A percentile compares a stretch with the other conserved stretches of the same genome.
Evolutionary conservation across 2,113 vertebrate genomes (phyloP).

Genomic region (Perca schrenkii): DNA sequence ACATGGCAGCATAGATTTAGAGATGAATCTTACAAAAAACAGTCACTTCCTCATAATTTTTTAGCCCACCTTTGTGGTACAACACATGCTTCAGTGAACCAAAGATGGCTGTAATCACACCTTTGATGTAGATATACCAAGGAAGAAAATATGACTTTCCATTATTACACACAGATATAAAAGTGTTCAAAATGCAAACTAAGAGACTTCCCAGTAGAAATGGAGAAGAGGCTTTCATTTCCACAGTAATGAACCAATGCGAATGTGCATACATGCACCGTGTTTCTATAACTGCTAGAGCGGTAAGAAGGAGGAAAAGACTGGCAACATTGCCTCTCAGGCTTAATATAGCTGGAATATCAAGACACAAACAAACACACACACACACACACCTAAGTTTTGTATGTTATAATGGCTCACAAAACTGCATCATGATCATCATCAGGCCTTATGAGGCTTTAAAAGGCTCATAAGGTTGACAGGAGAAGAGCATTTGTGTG

Average conservation of each 20-base stretch:
- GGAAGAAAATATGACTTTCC: not conserved
- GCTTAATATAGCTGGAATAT: not conserved
- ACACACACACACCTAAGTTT: not conserved
- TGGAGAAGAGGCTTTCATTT: conserved; percentile 6
- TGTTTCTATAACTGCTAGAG: not conserved
- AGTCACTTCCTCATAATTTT: no score
- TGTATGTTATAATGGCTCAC: conserved; percentile 20
- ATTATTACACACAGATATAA: not conserved
- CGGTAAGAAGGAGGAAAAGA: not conserved
- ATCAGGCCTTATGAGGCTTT: conserved; percentile 17
- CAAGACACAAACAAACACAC: not conserved
- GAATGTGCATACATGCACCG: not conserved
- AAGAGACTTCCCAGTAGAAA: not conserved
- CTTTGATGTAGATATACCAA: conserved; percentile 1
- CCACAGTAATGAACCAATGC: not conserved
- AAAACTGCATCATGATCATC: conserved; percentile 6
- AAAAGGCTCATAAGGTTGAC: conserved; percentile 48
- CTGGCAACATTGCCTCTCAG: not conserved
- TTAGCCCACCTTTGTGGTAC: not conserved
- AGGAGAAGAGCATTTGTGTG: conserved; percentile 1
- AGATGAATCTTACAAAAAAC: not conserved
- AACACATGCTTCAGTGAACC: conserved; percentile 5
- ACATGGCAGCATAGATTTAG: not conserved
- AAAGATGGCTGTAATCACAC: conserved; percentile 30
- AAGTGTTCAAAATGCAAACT: not conserved